Evolutionary conservation across 2,888 invertebrate genomes (phyloP).

Genomic region (Oscheius sp.): DNA sequence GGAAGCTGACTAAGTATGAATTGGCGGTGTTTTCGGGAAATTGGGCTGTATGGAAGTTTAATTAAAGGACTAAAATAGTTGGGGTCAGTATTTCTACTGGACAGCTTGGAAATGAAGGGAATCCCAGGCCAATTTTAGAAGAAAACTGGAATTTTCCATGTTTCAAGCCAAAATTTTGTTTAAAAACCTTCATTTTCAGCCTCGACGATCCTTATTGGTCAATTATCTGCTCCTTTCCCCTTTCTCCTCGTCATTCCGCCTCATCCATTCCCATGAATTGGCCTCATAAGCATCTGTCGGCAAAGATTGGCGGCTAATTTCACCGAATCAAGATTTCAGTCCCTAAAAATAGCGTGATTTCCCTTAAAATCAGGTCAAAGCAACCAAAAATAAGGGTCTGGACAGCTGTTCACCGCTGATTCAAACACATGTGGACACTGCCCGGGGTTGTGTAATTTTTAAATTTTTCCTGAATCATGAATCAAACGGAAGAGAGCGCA

Average conservation of each 20-base stretch:
- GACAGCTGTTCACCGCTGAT: slow-evolving; percentile 1
- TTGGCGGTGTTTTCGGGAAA: background rate
- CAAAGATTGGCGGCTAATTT: background rate
- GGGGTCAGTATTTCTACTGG: background rate
- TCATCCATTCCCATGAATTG: background rate
- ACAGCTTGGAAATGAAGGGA: too few relatives aligned
- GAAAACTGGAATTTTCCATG: too few relatives aligned
- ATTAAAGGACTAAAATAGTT: background rate
- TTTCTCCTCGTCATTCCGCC: too few relatives aligned
- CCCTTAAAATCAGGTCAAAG: background rate
- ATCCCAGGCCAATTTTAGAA: too few relatives aligned
- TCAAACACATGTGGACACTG: too few relatives aligned
- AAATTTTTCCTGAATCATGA: too few relatives aligned
- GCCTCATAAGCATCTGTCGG: background rate
- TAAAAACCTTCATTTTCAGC: too few relatives aligned
- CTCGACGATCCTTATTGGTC: background rate
- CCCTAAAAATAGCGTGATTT: too few relatives aligned
- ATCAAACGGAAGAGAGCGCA: too few relatives aligned
- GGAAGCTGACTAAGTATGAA: background rate
- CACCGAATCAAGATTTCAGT: too few relatives aligned
- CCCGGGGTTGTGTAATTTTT: too few relatives aligned
- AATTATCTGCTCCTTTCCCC: background rate
- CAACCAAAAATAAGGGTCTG: background rate
- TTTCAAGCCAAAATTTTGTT: too few relatives aligned
- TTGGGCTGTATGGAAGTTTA: background rate